Percentiles rank a stretch among this genome's conserved stretches.
Conservation (phyloP, 2,888 invertebrate species). For the Marronus borbonicus region DNA sequence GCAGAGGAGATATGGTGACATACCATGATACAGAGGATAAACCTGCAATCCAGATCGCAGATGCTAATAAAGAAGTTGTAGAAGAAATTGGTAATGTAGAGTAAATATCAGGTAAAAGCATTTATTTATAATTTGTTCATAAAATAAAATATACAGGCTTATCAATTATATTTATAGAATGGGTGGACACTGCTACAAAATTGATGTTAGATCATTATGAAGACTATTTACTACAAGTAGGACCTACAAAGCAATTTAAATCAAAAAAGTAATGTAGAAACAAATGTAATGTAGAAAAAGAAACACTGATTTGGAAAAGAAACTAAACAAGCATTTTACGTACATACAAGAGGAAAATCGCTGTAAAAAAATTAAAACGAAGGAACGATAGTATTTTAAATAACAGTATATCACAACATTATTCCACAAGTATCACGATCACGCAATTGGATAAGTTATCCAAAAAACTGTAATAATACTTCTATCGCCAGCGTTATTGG, state of each 20-base stretch:
- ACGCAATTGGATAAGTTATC: background rate
- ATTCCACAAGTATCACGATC: background rate
- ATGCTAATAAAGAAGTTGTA: no score
- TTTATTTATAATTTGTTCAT: background rate
- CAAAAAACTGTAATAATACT: background rate
- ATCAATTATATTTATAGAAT: conserved; percentile 23
- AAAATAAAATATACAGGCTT: background rate
- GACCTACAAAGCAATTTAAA: conserved; percentile 34
- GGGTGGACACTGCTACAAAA: conserved; percentile 37
- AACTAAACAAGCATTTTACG: conserved; percentile 7
- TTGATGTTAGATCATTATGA: conserved; percentile 39
- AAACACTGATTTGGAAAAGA: conserved; percentile 12
- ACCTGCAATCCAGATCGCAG: no score
- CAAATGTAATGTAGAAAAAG: conserved; percentile 31
- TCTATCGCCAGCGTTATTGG: background rate
- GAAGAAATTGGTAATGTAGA: background rate
- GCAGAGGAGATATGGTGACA: no score
- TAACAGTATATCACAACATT: conserved; percentile 26
- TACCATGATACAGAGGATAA: no score
- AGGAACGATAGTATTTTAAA: conserved; percentile 23
- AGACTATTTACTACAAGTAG: conserved; percentile 19
- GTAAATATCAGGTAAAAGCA: background rate
- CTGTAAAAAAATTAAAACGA: conserved; percentile 14
- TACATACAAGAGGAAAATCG: conserved; percentile 26
- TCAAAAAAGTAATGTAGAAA: conserved; percentile 26